Conservation (phyloP, 2,113 vertebrate species). For the Crotalus tigris region DNA sequence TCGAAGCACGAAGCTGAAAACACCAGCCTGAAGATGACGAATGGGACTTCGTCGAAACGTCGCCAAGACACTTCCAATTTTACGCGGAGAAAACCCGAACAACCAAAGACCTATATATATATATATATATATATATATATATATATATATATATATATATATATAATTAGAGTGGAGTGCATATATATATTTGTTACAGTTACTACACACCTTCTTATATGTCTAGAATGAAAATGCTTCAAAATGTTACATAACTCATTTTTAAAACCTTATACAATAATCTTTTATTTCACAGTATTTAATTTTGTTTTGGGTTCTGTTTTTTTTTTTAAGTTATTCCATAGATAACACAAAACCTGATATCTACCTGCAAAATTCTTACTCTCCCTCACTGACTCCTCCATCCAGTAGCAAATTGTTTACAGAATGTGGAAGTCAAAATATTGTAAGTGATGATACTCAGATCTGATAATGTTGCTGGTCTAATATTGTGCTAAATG, state of each 20-base stretch:
- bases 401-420: slow-evolving; percentile 41
- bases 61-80: too few species aligned
- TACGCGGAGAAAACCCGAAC: too few species aligned
- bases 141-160: background rate
- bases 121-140: too few species aligned
- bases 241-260: background rate
- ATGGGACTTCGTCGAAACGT: too few species aligned
- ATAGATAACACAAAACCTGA: slow-evolving; percentile 35
- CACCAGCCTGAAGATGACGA: too few species aligned
- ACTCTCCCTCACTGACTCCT: slow-evolving; percentile 27
- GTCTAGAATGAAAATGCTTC: background rate
- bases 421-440: slow-evolving; percentile 41
- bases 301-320: background rate
- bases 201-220: background rate
- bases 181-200: background rate
- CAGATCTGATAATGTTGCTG: background rate
- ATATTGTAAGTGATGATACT: slow-evolving; percentile 58
- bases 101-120: too few species aligned
- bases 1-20: too few species aligned
- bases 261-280: slow-evolving; percentile 19
- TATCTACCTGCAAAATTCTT: slow-evolving; percentile 38
- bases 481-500: background rate
- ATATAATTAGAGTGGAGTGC: background rate
- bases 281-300: background rate
- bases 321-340: slow-evolving; percentile 67